These are phyloP conservation scores for Pipistrellus kuhlii DNA, from an alignment of 2,797 vertebrate species.

Conservation along the genomic window DNA sequence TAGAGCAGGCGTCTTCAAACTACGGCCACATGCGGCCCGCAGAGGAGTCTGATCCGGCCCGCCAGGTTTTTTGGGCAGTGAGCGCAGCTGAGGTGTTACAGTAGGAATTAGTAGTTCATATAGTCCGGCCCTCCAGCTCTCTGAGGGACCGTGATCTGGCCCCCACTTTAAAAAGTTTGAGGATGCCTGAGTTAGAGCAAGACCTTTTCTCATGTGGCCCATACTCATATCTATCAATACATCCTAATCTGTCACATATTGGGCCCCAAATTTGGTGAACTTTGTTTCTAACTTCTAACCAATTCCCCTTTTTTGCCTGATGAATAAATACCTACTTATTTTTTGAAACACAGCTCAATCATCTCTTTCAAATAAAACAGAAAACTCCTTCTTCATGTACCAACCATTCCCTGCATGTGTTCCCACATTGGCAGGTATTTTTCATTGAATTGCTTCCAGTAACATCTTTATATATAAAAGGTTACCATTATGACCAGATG, in stretches of 20 bases:
- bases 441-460: background rate
- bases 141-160: no score
- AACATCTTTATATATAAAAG: background rate
- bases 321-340: conserved; percentile 29
- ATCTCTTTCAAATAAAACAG: conserved; percentile 33
- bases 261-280: background rate
- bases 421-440: conserved; percentile 10
- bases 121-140: no score
- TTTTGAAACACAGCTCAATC: conserved; percentile 39
- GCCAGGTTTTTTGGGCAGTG: no score
- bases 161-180: no score
- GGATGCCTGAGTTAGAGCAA: background rate
- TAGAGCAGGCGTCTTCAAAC: no score
- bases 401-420: background rate
- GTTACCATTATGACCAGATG: no score
- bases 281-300: conserved; percentile 46
- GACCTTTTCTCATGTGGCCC: background rate
- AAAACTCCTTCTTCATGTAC: background rate
- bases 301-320: background rate
- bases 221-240: background rate
- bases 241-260: conserved; percentile 18
- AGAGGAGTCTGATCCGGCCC: no score
- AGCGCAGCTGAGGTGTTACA: no score
- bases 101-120: no score
- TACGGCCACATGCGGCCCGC: no score